Conservation (phyloP, 2,888 invertebrate species). For the Athalia rosae region DNA sequence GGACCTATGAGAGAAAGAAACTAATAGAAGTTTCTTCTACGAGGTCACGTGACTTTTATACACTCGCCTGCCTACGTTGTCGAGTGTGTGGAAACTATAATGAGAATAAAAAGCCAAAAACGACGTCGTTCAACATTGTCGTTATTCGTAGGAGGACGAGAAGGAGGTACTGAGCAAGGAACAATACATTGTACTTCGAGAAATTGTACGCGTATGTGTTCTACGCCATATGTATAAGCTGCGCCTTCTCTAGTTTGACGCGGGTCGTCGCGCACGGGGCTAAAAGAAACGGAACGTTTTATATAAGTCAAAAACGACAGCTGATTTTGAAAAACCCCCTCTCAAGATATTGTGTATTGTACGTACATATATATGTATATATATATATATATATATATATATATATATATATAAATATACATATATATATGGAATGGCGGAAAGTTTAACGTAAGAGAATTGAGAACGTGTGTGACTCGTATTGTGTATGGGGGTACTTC, state of each 20-base stretch:
- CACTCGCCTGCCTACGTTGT: too few species aligned
- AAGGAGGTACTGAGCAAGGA: too few species aligned
- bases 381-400: neutral
- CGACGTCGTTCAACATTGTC: too few species aligned
- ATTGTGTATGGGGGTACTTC: neutral
- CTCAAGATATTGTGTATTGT: slow-evolving; percentile 6
- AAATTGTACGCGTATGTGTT: neutral
- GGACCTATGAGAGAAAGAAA: neutral
- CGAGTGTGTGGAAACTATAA: too few species aligned
- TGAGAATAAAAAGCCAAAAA: too few species aligned
- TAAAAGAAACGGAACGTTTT: slow-evolving; percentile 53
- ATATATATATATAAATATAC: neutral
- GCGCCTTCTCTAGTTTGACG: too few species aligned
- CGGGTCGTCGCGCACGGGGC: too few species aligned
- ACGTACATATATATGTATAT: neutral
- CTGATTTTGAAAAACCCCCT: slow-evolving; percentile 56
- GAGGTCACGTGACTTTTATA: too few species aligned
- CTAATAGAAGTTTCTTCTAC: neutral
- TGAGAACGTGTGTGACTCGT: neutral
- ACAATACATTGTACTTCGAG: neutral
- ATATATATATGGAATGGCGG: neutral
- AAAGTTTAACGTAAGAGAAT: neutral
- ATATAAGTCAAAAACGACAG: slow-evolving; percentile 60
- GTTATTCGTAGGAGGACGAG: too few species aligned
- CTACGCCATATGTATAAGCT: neutral